phyloP scores from a whole-genome alignment of 2,888 invertebrate genomes.

The Meliscaeva auricollis region DNA sequence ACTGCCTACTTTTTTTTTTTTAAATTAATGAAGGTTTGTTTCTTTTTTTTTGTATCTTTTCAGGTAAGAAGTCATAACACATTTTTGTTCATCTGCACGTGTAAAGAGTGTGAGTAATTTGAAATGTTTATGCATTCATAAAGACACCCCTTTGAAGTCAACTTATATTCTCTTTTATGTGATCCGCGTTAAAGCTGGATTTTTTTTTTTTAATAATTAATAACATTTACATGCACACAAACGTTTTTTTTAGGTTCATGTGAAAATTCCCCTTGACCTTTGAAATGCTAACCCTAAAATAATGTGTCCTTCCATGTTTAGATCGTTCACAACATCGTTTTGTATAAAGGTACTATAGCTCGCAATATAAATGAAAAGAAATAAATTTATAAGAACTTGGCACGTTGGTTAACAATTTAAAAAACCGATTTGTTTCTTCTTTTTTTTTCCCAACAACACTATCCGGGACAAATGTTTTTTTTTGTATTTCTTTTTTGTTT shows the following conservation, averaged over 20 bases:
- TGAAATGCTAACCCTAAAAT: conserved; percentile 48
- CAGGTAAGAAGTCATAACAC: conserved; percentile 38
- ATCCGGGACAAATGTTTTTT: conserved; percentile 17
- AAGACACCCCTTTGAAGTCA: conserved; percentile 9
- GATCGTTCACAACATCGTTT: not conserved
- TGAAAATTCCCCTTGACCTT: conserved; percentile 37
- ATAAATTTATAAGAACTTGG: conserved; percentile 44
- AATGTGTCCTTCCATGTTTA: conserved; percentile 30
- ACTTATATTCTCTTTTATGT: conserved; percentile 2
- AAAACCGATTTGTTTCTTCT: conserved; percentile 58
- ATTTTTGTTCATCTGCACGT: conserved; percentile 14
- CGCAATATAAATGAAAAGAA: conserved; percentile 29
- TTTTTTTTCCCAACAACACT: conserved; percentile 24
- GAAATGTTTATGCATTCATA: conserved; percentile 11
- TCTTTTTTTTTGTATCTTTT: conserved; percentile 38
- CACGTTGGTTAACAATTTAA: conserved; percentile 56
- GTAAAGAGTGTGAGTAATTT: conserved; percentile 26
- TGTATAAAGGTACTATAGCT: too few relatives aligned
- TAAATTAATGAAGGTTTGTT: conserved; percentile 21
- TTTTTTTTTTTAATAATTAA: not conserved
- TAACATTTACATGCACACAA: not conserved
- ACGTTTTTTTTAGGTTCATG: conserved; percentile 8
- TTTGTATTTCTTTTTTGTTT: not conserved
- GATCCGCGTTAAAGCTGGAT: not conserved
- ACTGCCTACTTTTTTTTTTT: not conserved